A percentile compares a stretch with the other conserved stretches of the same genome.
These are phyloP conservation scores for Corythaeola cristata DNA, from an alignment of 2,113 vertebrate species.

Conservation along the genomic window DNA sequence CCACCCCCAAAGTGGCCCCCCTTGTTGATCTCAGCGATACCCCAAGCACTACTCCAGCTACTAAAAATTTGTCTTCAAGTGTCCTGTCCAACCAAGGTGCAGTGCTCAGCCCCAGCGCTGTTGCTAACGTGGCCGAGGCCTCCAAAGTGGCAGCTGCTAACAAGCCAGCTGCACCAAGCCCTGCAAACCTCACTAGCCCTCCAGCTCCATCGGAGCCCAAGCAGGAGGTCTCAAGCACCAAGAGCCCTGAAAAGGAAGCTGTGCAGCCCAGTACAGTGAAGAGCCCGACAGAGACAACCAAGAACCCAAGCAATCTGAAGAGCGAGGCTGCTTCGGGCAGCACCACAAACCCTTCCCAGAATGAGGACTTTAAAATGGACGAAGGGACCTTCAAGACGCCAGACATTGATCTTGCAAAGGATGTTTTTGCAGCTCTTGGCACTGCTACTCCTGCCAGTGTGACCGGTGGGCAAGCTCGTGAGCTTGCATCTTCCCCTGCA, in stretches of 20 bases:
- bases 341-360: conserved; percentile 79
- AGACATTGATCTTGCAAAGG: conserved; percentile 90
- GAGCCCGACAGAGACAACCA: conserved; percentile 69
- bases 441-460: conserved; percentile 74
- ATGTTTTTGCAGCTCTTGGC: conserved; percentile 91
- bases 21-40: conserved; percentile 90
- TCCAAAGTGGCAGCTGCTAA: conserved; percentile 71
- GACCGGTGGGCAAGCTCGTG: conserved; percentile 78
- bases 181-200: conserved; percentile 65
- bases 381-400: conserved; percentile 91
- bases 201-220: conserved; percentile 75
- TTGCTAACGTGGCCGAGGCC: conserved; percentile 40
- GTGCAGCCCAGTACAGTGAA: conserved; percentile 76
- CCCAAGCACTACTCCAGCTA: conserved; percentile 64
- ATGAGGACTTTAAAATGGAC: conserved; percentile 93
- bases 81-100: conserved; percentile 75
- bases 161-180: conserved; percentile 52
- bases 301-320: conserved; percentile 79
- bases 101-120: conserved; percentile 74
- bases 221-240: conserved; percentile 73
- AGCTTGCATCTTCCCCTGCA: conserved; percentile 77
- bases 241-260: conserved; percentile 80
- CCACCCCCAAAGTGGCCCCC: conserved; percentile 82
- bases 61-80: conserved; percentile 68
- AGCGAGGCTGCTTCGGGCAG: conserved; percentile 78